phyloP scores from a whole-genome alignment of 2,888 invertebrate genomes.

The Aphidoletes aphidimyza region DNA sequence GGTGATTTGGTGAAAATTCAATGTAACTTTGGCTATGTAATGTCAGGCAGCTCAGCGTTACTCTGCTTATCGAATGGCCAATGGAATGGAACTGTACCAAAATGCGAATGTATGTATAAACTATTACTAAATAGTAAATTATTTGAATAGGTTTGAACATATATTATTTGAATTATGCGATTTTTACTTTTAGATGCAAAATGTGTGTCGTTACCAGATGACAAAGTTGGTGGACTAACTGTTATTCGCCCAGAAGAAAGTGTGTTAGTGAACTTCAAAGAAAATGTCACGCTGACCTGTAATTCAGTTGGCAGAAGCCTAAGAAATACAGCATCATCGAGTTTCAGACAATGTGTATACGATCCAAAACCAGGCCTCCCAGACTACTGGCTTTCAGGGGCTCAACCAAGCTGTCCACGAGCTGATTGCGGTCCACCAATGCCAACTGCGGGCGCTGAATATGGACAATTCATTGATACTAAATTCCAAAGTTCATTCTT shows the following conservation, averaged over 20 bases:
- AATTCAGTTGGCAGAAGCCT: conserved; percentile 80
- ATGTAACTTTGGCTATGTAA: conserved; percentile 93
- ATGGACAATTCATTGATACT: conserved; percentile 87
- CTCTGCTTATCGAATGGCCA: conserved; percentile 88
- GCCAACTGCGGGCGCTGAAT: conserved; percentile 93
- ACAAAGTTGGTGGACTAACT: conserved; percentile 85
- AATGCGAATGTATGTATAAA: conserved; percentile 85
- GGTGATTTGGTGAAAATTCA: conserved; percentile 91
- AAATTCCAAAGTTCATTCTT: conserved; percentile 93
- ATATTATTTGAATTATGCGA: conserved; percentile 27
- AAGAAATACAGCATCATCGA: conserved; percentile 82
- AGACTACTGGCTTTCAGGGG: conserved; percentile 90
- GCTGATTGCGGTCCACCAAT: conserved; percentile 92
- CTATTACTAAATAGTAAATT: not conserved
- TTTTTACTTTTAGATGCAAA: conserved; percentile 75
- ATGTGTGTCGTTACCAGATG: conserved; percentile 89
- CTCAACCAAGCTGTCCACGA: conserved; percentile 86
- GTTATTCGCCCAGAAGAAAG: conserved; percentile 84
- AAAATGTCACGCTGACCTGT: conserved; percentile 89
- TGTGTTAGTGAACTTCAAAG: conserved; percentile 86
- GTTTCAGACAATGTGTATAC: conserved; percentile 94
- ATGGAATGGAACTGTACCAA: conserved; percentile 94
- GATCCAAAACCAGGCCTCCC: conserved; percentile 91
- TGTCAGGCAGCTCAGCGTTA: conserved; percentile 87
- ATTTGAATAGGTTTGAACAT: not conserved